Evolutionary conservation across 2,888 invertebrate species (phyloP).

Genomic region (Drosophila anomelani): DNA sequence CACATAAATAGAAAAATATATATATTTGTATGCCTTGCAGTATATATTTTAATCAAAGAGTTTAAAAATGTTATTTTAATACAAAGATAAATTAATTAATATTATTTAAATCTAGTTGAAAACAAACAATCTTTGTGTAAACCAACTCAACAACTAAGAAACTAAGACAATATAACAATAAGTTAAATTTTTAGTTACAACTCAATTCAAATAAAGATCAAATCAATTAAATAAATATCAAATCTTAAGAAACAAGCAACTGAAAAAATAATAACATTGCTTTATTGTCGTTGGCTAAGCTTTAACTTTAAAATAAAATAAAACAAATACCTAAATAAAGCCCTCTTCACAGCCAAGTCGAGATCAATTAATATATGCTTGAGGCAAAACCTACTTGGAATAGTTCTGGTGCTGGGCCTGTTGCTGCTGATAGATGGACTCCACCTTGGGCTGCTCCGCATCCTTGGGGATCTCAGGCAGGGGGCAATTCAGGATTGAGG

Average conservation of each 20-base stretch:
- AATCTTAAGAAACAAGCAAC: no score
- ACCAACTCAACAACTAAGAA: no score
- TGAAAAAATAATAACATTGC: background rate
- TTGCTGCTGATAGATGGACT: slow-evolving; percentile 79
- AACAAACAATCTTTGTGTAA: background rate
- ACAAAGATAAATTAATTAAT: background rate
- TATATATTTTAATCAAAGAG: no score
- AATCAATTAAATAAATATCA: no score
- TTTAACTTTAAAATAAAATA: background rate
- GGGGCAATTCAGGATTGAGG: slow-evolving; percentile 85
- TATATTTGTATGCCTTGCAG: no score
- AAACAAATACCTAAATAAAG: background rate
- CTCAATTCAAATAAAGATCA: background rate
- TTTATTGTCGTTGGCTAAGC: no score
- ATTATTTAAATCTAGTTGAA: background rate
- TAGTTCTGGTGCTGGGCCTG: slow-evolving; percentile 72
- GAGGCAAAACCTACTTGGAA: slow-evolving; percentile 81
- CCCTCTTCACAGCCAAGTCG: background rate
- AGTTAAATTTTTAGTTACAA: no score
- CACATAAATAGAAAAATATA: background rate
- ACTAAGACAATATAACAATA: no score
- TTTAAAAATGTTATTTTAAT: background rate
- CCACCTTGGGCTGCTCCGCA: slow-evolving; percentile 83
- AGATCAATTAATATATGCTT: background rate
- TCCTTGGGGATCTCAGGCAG: slow-evolving; percentile 85